Evolutionary conservation across 2,888 invertebrate species (phyloP).

Genomic region (Leucania comma): DNA sequence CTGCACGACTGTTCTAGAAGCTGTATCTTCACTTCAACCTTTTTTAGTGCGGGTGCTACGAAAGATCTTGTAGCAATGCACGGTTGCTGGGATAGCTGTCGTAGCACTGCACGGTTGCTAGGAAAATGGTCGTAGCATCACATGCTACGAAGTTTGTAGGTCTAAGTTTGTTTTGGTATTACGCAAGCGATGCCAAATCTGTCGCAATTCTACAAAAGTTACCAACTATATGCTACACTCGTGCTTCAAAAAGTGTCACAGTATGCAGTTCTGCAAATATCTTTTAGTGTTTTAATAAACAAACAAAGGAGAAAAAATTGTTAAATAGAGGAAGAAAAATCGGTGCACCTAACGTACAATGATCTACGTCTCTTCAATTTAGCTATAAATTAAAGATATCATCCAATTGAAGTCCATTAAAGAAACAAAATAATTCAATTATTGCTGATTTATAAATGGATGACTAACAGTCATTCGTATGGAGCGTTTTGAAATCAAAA

Average conservation of each 20-base stretch:
- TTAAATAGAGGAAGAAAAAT: background rate
- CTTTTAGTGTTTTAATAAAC: background rate
- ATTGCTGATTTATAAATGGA: background rate
- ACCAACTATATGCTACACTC: too few species aligned
- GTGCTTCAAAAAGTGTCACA: background rate
- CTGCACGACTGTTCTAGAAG: background rate
- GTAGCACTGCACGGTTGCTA: too few species aligned
- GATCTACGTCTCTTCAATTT: constrained; percentile 20
- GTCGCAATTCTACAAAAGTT: background rate
- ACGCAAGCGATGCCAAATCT: background rate
- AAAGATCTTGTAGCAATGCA: background rate
- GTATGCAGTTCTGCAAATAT: background rate
- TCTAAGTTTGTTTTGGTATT: background rate
- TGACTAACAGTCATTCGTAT: background rate
- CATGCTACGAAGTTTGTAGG: background rate
- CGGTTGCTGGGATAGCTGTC: too few species aligned
- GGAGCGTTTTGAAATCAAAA: background rate
- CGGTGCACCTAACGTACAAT: background rate
- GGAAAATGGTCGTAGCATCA: too few species aligned
- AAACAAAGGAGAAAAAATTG: background rate
- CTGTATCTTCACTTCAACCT: too few species aligned
- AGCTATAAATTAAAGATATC: constrained; percentile 8
- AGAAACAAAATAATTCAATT: constrained; percentile 17
- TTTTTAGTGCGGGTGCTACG: background rate
- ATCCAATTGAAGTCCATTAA: constrained; percentile 18